Percentiles rank a stretch among this genome's conserved stretches.
phyloP scores from a whole-genome alignment of 2,888 invertebrate genomes.

The Nomada ferruginata region DNA sequence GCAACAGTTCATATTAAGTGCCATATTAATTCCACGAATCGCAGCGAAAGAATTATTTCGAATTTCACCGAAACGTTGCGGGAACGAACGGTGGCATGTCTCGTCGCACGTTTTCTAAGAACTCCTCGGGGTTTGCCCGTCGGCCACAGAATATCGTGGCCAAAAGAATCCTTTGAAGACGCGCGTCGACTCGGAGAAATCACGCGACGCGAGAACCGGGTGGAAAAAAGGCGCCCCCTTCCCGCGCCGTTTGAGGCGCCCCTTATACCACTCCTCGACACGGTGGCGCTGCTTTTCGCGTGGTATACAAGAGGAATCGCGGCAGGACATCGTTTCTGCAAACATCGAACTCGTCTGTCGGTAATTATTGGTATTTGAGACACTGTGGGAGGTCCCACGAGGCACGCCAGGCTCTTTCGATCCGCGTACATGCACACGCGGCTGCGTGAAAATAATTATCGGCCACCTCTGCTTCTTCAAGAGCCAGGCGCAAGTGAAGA shows the following conservation, averaged over 20 bases:
- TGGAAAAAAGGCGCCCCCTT: constrained; percentile 22
- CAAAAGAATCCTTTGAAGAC: constrained; percentile 19
- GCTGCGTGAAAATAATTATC: constrained; percentile 77
- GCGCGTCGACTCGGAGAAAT: constrained; percentile 18
- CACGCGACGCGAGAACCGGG: constrained; percentile 25
- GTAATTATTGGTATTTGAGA: constrained; percentile 72
- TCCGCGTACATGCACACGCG: constrained; percentile 63
- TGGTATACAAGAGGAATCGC: constrained; percentile 53
- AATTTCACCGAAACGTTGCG: too few species aligned
- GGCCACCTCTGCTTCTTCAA: constrained; percentile 60
- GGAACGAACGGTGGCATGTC: too few species aligned
- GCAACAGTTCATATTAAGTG: too few species aligned
- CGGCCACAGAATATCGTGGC: constrained; percentile 6
- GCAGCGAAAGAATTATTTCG: too few species aligned
- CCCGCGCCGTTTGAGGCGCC: constrained; percentile 19
- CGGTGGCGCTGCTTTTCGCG: constrained; percentile 46
- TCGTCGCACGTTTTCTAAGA: too few species aligned
- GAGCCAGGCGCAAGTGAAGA: constrained; percentile 12
- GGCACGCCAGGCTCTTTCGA: constrained; percentile 63
- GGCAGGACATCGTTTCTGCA: constrained; percentile 62
- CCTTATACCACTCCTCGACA: constrained; percentile 17
- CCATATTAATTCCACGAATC: too few species aligned
- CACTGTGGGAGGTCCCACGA: constrained; percentile 72
- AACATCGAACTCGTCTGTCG: constrained; percentile 69
- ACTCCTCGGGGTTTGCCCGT: constrained; percentile 17